These are phyloP conservation scores for Mythimna vitellina DNA, from an alignment of 2,888 invertebrate genomes.

Conservation along the genomic window DNA sequence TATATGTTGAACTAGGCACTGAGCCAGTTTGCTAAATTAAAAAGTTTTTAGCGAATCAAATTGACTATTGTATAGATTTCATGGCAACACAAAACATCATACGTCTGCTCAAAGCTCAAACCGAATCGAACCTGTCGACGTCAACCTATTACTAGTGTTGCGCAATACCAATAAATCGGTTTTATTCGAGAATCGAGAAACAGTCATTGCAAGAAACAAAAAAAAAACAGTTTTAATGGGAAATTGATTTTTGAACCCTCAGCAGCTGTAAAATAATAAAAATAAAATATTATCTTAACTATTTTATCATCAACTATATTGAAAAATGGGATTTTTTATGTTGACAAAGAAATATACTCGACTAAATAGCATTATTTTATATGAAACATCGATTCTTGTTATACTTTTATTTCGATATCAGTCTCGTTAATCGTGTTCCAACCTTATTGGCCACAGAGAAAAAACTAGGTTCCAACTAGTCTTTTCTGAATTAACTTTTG, in stretches of 20 bases:
- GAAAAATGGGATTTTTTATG: too few species aligned
- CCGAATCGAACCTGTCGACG: slow-evolving; percentile 28
- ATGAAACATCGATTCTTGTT: slow-evolving; percentile 14
- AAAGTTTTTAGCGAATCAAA: neutral
- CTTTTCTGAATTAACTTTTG: slow-evolving; percentile 50
- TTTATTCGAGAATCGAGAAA: neutral
- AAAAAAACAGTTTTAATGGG: too few species aligned
- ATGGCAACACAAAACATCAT: slow-evolving; percentile 33
- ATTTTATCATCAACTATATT: too few species aligned
- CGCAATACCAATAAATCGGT: neutral
- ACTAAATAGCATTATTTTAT: neutral
- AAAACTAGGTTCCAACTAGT: slow-evolving; percentile 61
- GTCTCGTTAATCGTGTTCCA: slow-evolving; percentile 14
- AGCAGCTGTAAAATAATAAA: too few species aligned
- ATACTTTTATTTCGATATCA: neutral
- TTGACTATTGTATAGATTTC: neutral
- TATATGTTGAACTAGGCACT: too few species aligned
- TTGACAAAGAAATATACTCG: neutral
- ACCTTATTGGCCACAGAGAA: slow-evolving; percentile 51
- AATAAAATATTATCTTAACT: too few species aligned
- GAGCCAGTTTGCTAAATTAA: neutral
- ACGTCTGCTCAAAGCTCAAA: slow-evolving; percentile 6
- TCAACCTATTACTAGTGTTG: slow-evolving; percentile 24
- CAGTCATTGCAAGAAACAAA: too few species aligned
- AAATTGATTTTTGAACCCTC: too few species aligned